Conservation (phyloP, 2,888 invertebrate genomes). For the Eudasyphora cyanicolor region DNA sequence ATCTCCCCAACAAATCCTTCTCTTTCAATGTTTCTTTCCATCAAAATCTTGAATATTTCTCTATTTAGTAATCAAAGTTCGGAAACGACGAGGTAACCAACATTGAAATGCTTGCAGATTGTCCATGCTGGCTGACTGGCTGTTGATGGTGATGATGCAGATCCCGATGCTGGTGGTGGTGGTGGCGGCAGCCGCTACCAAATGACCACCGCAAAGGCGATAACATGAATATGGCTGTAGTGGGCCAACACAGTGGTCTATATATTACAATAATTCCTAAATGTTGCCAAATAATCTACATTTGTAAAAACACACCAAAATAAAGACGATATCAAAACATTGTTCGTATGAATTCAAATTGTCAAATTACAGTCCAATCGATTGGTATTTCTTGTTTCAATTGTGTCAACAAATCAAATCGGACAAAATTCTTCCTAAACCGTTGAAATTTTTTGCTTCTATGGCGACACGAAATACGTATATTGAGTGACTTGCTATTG, state of each 20-base stretch:
- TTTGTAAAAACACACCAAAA: too few relatives aligned
- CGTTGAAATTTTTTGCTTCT: too few relatives aligned
- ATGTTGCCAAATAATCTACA: too few relatives aligned
- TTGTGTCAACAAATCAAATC: too few relatives aligned
- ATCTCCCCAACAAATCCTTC: conserved; percentile 12
- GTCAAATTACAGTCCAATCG: too few relatives aligned
- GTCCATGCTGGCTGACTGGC: background rate
- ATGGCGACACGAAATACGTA: too few relatives aligned
- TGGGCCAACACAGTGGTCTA: background rate
- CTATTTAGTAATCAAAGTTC: conserved; percentile 34
- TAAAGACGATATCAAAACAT: too few relatives aligned
- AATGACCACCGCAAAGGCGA: background rate
- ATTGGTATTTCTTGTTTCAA: too few relatives aligned
- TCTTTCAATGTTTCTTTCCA: background rate
- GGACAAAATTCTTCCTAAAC: too few relatives aligned
- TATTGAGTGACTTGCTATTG: too few relatives aligned
- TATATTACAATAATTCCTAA: background rate
- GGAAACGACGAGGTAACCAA: background rate
- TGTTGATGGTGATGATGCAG: background rate
- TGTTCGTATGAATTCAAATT: too few relatives aligned
- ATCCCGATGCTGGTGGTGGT: background rate
- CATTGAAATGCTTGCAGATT: conserved; percentile 15
- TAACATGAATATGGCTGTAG: background rate
- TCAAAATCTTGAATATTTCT: conserved; percentile 29
- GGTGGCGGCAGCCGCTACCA: background rate